Conservation (phyloP, 1,140 invertebrate species). For the Limonius californicus region DNA sequence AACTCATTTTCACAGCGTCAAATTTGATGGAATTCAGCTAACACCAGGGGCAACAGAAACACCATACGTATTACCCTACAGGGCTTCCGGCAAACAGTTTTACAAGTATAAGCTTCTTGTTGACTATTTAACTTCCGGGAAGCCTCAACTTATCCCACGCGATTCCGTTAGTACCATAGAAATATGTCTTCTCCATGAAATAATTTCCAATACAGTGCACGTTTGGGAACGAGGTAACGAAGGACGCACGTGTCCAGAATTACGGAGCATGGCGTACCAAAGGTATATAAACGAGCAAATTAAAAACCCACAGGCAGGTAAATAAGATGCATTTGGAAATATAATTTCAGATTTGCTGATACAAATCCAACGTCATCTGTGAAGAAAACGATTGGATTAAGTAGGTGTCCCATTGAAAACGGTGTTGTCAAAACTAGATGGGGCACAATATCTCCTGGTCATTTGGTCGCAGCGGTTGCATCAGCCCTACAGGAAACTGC, state of each 20-base stretch:
- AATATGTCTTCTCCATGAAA: constrained; percentile 56
- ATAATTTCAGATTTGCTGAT: background rate
- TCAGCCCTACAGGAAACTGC: constrained; percentile 55
- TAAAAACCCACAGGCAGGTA: background rate
- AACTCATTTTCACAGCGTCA: no score
- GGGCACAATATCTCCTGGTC: constrained; percentile 55
- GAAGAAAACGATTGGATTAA: constrained; percentile 25
- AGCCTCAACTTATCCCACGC: constrained; percentile 47
- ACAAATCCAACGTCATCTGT: background rate
- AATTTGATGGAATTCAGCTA: constrained; percentile 58
- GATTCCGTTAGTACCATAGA: constrained; percentile 50
- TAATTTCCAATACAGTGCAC: constrained; percentile 57
- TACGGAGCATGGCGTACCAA: background rate
- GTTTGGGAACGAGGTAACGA: constrained; percentile 51
- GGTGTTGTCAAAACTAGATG: constrained; percentile 57
- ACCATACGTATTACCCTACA: constrained; percentile 54
- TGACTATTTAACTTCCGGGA: constrained; percentile 55
- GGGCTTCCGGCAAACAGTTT: constrained; percentile 57
- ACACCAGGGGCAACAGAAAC: constrained; percentile 47
- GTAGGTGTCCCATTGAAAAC: constrained; percentile 57
- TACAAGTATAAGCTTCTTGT: constrained; percentile 56
- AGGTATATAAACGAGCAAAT: background rate
- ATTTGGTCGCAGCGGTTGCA: constrained; percentile 55
- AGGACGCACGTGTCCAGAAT: constrained; percentile 46
- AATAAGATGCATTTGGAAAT: background rate